A percentile compares a stretch with the other conserved stretches of the same genome.
Conservation (phyloP, 2,888 invertebrate species). For the Callyntrura guangdongensis region DNA sequence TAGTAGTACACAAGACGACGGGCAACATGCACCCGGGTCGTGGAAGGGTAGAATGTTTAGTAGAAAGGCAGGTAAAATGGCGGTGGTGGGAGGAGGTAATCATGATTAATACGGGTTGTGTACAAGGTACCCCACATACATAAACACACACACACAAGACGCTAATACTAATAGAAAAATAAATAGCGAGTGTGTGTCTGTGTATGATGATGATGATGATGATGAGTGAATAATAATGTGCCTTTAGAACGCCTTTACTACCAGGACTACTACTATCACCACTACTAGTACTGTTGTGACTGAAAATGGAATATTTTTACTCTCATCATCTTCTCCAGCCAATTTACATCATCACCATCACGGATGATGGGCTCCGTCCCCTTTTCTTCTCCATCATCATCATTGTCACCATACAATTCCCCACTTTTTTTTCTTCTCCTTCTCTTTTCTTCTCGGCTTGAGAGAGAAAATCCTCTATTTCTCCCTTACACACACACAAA, state of each 20-base stretch:
- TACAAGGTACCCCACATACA: not conserved
- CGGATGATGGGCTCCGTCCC: constrained; percentile 52
- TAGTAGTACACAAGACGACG: too few species aligned
- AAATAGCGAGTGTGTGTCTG: constrained; percentile 28
- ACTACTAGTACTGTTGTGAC: not conserved
- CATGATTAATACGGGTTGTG: constrained; percentile 27
- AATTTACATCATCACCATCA: constrained; percentile 30
- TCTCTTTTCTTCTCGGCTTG: too few species aligned
- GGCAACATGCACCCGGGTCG: too few species aligned
- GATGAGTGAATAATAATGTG: too few species aligned
- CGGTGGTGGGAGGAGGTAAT: constrained; percentile 8
- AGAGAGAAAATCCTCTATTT: constrained; percentile 26
- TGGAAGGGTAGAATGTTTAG: too few species aligned
- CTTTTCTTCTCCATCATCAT: constrained; percentile 33
- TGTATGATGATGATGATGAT: not conserved
- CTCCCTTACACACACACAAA: not conserved
- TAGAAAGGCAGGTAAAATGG: not conserved
- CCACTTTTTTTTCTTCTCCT: not conserved
- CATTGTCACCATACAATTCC: not conserved
- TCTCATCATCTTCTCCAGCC: constrained; percentile 10
- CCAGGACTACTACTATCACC: too few species aligned
- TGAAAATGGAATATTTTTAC: constrained; percentile 8
- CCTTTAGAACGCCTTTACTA: too few species aligned
- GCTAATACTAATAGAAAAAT: constrained; percentile 47
- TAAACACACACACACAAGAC: not conserved